Percentiles rank a stretch among this genome's conserved stretches.
Evolutionary conservation across 2,797 vertebrate species (phyloP).

Genomic region (Chromobotia macracanthus): DNA sequence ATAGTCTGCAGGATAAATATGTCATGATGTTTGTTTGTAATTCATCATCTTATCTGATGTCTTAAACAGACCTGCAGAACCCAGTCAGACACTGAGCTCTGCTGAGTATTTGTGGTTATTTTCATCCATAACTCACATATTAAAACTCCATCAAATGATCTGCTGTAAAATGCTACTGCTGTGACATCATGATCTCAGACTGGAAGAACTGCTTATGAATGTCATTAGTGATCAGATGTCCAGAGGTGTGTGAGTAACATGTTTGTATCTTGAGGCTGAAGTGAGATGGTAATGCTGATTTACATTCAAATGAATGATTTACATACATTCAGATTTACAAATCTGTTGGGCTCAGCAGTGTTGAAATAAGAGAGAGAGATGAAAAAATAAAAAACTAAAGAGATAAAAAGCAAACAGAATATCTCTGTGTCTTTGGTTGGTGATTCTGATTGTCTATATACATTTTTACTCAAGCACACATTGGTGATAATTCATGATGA

Average conservation of each 20-base stretch:
- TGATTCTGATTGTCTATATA: no score
- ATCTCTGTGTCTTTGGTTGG: no score
- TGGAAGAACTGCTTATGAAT: neutral
- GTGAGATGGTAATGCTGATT: neutral
- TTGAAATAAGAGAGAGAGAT: neutral
- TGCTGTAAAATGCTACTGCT: neutral
- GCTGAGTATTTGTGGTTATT: neutral
- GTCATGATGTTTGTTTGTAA: neutral
- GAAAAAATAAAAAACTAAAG: neutral
- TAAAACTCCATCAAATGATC: neutral
- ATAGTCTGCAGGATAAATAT: neutral
- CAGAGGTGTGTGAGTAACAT: neutral
- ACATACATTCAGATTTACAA: conserved; percentile 17
- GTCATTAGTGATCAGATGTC: neutral
- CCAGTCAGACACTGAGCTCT: neutral
- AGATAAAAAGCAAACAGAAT: neutral
- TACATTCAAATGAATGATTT: conserved; percentile 24
- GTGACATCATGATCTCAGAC: neutral
- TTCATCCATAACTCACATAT: neutral
- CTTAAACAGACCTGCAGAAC: no score
- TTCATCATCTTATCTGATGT: neutral
- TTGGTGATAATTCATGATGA: no score
- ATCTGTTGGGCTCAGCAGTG: neutral
- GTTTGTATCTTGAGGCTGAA: conserved; percentile 30
- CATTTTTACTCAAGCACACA: no score